Conservation (phyloP, 2,888 invertebrate species). For the Physocephala rufipes region DNA sequence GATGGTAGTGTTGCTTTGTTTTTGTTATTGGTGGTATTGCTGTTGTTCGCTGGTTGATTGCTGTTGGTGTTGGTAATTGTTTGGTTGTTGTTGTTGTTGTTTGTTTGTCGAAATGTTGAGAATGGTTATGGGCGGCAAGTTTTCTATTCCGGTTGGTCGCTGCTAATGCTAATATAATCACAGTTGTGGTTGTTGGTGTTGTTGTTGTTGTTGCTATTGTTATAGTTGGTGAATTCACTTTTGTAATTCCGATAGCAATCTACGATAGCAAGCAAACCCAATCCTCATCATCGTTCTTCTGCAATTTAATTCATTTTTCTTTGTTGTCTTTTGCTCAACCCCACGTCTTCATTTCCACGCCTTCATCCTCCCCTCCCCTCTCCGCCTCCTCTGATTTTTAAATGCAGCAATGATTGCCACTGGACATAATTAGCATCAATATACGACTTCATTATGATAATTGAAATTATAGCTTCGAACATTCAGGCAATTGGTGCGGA, state of each 20-base stretch:
- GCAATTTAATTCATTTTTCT: too few species aligned
- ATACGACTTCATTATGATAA: constrained; percentile 27
- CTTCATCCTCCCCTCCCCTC: too few species aligned
- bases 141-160: too few species aligned
- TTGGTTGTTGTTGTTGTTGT: neutral
- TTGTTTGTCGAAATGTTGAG: neutral
- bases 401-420: constrained; percentile 25
- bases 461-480: constrained; percentile 17
- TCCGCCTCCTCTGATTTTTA: neutral
- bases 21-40: neutral
- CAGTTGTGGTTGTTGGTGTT: neutral
- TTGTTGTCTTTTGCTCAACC: too few species aligned
- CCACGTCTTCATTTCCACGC: too few species aligned
- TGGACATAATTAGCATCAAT: constrained; percentile 33
- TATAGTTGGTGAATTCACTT: neutral
- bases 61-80: too few species aligned
- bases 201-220: constrained; percentile 12
- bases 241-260: constrained; percentile 1
- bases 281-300: neutral
- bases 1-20: neutral
- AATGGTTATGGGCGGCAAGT: too few species aligned
- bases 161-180: too few species aligned
- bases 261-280: too few species aligned
- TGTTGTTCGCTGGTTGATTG: neutral
- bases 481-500: neutral